phyloP scores from a whole-genome alignment of 1,140 invertebrate species.

The Lordiphosa stackelbergi region DNA sequence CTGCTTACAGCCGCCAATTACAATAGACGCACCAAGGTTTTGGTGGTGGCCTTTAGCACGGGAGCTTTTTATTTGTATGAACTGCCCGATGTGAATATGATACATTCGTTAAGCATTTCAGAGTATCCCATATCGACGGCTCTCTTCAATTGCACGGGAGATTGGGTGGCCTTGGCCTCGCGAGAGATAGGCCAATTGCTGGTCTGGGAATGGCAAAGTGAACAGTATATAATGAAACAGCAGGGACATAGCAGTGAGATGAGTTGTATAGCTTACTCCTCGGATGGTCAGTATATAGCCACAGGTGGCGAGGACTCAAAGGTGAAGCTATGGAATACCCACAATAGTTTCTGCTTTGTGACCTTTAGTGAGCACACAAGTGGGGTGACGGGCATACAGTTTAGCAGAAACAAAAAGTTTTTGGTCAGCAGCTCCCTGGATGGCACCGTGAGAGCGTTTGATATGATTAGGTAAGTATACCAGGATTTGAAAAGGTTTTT shows the following conservation, averaged over 20 bases:
- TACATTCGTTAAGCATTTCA: conserved; percentile 93
- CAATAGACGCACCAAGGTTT: conserved; percentile 86
- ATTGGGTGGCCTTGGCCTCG: conserved; percentile 96
- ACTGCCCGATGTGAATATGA: conserved; percentile 93
- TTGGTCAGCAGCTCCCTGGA: conserved; percentile 94
- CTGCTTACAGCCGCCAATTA: conserved; percentile 87
- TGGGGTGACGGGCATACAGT: conserved; percentile 87
- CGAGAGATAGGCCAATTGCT: conserved; percentile 90
- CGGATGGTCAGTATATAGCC: conserved; percentile 92
- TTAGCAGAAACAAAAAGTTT: conserved; percentile 94
- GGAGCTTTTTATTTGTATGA: conserved; percentile 94
- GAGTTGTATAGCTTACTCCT: conserved; percentile 91
- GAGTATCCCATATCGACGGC: conserved; percentile 89
- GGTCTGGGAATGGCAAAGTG: conserved; percentile 99
- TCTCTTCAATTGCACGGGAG: conserved; percentile 89
- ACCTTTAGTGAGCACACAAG: conserved; percentile 95
- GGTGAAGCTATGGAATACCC: conserved; percentile 96
- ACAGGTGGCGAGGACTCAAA: conserved; percentile 97
- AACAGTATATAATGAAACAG: conserved; percentile 98
- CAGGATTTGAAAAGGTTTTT: too few relatives aligned
- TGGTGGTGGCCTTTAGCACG: conserved; percentile 88
- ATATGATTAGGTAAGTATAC: conserved; percentile 83
- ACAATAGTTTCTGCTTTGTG: conserved; percentile 94
- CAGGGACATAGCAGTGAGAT: conserved; percentile 95
- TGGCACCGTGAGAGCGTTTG: conserved; percentile 96